These are phyloP conservation scores for Eunapius fragilis DNA, from an alignment of 37 sponge, comb jelly and placozoan genomes.

Conservation along the genomic window DNA sequence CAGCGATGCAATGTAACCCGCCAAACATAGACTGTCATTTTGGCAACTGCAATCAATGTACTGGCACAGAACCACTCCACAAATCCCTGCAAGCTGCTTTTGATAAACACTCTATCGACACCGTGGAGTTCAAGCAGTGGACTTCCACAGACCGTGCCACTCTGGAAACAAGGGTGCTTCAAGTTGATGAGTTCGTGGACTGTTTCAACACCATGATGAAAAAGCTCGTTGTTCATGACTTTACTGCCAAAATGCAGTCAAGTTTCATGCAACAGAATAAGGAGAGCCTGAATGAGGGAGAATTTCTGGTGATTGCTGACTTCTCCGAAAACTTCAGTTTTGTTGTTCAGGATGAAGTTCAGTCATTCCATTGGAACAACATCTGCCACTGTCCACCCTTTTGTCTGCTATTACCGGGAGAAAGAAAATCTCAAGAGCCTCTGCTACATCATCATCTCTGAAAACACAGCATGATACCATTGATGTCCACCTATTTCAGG, in stretches of 20 bases:
- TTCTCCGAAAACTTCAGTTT: conserved; percentile 63
- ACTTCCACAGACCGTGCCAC: conserved; percentile 30
- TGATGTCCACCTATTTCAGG: conserved; percentile 31
- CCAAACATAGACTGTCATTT: conserved; percentile 21
- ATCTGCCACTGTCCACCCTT: conserved; percentile 59
- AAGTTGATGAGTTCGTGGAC: conserved; percentile 53
- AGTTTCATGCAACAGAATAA: conserved; percentile 2
- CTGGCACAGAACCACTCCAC: conserved; percentile 8
- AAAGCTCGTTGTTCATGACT: conserved; percentile 17
- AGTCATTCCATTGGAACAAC: conserved; percentile 69
- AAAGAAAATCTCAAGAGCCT: conserved; percentile 19
- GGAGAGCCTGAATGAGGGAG: conserved; percentile 27
- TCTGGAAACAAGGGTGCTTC: conserved; percentile 22
- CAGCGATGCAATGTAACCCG: conserved; percentile 43
- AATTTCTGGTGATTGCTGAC: conserved; percentile 39
- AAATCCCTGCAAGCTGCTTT: neutral
- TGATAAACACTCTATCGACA: conserved; percentile 49
- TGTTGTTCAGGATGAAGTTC: conserved; percentile 54
- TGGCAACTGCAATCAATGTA: conserved; percentile 28
- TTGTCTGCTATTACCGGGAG: conserved; percentile 29
- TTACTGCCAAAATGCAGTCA: conserved; percentile 37
- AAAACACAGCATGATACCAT: conserved; percentile 50
- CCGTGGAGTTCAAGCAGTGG: conserved; percentile 48
- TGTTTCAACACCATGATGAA: neutral
- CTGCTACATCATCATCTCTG: conserved; percentile 46